Conservation (phyloP, 2,797 vertebrate genomes). For the Chiloscyllium punctatum region DNA sequence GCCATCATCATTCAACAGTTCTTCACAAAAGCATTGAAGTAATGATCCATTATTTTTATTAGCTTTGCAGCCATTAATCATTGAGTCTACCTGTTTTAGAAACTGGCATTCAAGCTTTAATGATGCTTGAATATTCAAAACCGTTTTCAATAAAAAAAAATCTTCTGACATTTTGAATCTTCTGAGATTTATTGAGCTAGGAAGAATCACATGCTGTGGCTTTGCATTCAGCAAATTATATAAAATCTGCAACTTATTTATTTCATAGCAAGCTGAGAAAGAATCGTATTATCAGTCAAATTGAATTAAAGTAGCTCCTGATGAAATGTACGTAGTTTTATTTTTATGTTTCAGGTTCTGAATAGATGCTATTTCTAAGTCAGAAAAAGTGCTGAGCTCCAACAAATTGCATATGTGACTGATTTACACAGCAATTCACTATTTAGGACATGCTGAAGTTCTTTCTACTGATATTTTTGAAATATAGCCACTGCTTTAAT, state of each 20-base stretch:
- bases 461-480: background rate
- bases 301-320: background rate
- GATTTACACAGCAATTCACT: background rate
- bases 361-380: background rate
- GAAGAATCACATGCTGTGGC: background rate
- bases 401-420: background rate
- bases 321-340: background rate
- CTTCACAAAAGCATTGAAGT: background rate
- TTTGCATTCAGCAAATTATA: background rate
- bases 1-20: background rate
- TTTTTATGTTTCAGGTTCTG: background rate
- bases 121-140: constrained; percentile 3
- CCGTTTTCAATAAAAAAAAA: background rate
- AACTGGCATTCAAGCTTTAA: background rate
- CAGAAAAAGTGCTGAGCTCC: background rate
- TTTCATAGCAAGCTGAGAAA: background rate
- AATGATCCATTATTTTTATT: constrained; percentile 14
- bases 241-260: background rate
- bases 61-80: background rate
- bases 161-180: background rate
- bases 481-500: background rate
- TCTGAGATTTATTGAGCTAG: background rate
- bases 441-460: no score
- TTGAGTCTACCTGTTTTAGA: background rate
- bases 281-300: background rate